Evolutionary conservation across 2,113 vertebrate genomes (phyloP), one percentile per base, ranked within the genome.

Genomic region (Chionodraco myersi): DNA sequence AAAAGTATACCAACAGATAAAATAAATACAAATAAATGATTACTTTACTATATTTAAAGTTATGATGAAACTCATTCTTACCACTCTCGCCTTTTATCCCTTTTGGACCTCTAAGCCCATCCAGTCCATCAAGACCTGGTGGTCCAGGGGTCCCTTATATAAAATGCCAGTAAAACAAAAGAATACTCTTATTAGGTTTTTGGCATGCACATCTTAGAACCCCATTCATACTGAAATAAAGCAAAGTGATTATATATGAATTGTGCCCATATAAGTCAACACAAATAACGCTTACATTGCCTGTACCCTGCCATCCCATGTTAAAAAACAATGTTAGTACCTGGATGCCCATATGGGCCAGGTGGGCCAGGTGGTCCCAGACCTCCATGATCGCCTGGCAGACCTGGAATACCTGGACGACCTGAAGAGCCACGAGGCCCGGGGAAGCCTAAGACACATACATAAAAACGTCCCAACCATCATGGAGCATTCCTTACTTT

Each of bases 51-150:
- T n/a, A 6, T 14, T 10, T 6, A 75, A 57, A 57, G 23, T 21
- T 0, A 30, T 13, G 3, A 21, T 18, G 11, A 47, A 56, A 13
- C 5, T 23, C 18, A 2, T 3, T 64, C 68, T 83, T 84, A 92
- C 93, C 87, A 53, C 3, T 76, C 67, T 58, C 44, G 71, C 91
- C 92, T 36, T 83, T 91, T 13, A 81, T 78, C 12, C 92, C 93
- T 51, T 90, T 90, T 60, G 80, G 72, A 36, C 93, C 93, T 69
- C 45, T 79, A 7, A 94, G 86, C 4, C 92, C 92, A 83, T 94
- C 5, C n/a, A 94, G 64, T 60, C 93, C 93, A 73, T 84, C 21
- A 16, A 92, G 62, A 60, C 92, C 93, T 47, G 77, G 80, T 57
- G 83, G 64, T 60, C 93, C 93, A 26, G 52, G 72, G 0, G 13